Base-by-base conservation (phyloP, 2,797 vertebrate species). In the Notolabrus celidotus region DNA sequence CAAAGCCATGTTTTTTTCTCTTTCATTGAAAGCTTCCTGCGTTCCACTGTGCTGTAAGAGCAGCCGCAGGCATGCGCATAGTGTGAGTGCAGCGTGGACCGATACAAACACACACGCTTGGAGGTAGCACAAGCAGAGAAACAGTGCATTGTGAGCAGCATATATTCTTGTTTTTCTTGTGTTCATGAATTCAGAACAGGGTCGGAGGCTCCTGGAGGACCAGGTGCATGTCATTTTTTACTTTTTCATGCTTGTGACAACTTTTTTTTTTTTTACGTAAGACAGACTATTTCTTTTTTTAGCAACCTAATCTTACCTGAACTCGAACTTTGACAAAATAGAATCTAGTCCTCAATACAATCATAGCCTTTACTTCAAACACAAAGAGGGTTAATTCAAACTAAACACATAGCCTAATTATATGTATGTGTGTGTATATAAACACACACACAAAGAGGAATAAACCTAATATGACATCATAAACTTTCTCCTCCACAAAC, bases 121-220 rank as follows among this genome's bases (percentile, higher is more conserved):
- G n/a, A 36, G 45, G 53, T 6, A 71, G 72, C 54, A 70, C 46
- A 46, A 31, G 41, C 36, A 58, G 20, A n/a, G 60, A 52, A 63
- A 71, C 29, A 42, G 36, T 65, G 79, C 67, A 80, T 66, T 70
- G 68, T 67, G 61, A 71, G 76, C 66, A 57, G 71, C 63, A 42
- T 27, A 69, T 80, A 73, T 63, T 29, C 61, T 74, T 75, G 63
- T 63, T 51, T 88, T 85, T 84, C 74, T 74, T 46, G 27, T 52
- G 57, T 38, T 82, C 71, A 79, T 85, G 82, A 83, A 86, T 87
- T 86, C 51, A 67, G 60, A 86, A 74, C 31, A 65, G 60, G 72
- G 60, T 76, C 19, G 4, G 51, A 41, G 50, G n/a, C 52, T 80
- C 60, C 65, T 69, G 65, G 45, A 79, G 46, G 42, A 86, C 46